Percentiles rank a stretch among this genome's conserved stretches.
These are phyloP conservation scores for Calycopis cecrops DNA, from an alignment of 1,140 invertebrate species.

Conservation along the genomic window DNA sequence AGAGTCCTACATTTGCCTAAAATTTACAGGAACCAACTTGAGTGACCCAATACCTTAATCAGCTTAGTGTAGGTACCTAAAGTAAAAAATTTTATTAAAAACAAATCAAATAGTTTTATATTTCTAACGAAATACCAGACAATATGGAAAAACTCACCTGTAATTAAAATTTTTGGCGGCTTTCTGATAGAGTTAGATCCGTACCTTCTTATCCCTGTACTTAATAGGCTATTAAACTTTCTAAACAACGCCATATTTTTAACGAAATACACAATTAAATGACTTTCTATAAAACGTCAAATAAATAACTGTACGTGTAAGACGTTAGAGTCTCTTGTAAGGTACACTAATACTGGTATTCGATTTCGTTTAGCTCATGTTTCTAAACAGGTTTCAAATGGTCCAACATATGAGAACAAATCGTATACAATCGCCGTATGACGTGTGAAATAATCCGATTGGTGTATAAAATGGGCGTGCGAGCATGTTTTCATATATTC, in stretches of 20 bases:
- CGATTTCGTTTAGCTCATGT: not conserved
- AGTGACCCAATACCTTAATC: no score
- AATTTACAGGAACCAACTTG: no score
- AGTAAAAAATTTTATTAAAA: no score
- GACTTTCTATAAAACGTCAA: no score
- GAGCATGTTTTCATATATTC: constrained; percentile 40
- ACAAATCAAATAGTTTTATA: no score
- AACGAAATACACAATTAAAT: no score
- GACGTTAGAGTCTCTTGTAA: not conserved
- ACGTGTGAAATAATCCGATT: not conserved
- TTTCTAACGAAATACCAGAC: no score
- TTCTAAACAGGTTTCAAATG: constrained; percentile 9
- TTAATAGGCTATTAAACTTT: not conserved
- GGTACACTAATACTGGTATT: not conserved
- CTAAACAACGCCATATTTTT: constrained; percentile 30
- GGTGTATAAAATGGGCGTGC: constrained; percentile 7
- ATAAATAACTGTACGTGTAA: not conserved
- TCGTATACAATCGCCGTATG: not conserved
- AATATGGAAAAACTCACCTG: constrained; percentile 16
- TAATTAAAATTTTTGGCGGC: constrained; percentile 22
- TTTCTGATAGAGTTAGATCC: constrained; percentile 10
- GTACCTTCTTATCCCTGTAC: constrained; percentile 12
- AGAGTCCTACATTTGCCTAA: no score
- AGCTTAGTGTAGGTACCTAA: no score
- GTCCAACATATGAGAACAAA: not conserved